phyloP scores from a whole-genome alignment of 2,113 vertebrate species.

The Cyanoramphus novaezelandiae region DNA sequence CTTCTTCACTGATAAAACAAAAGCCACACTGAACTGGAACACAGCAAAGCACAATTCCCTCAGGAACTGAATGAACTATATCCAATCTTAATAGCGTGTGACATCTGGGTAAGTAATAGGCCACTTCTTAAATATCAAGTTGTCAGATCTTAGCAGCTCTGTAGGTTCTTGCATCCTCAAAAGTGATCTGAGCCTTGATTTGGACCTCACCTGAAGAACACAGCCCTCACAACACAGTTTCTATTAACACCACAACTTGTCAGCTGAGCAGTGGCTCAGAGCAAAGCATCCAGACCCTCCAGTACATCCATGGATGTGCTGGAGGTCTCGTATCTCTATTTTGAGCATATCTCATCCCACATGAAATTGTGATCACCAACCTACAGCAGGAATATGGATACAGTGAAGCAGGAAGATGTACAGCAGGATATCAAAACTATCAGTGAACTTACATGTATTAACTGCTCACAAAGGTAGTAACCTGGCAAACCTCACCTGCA shows the following conservation, averaged over 20 bases:
- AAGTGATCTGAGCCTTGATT: background rate
- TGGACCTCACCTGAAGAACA: background rate
- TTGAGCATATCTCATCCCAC: background rate
- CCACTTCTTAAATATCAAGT: background rate
- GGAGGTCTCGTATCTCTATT: background rate
- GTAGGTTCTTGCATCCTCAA: background rate
- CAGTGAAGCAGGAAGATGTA: background rate
- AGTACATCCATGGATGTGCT: fast-evolving
- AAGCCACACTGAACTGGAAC: background rate
- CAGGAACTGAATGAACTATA: background rate
- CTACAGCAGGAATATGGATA: background rate
- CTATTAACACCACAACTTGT: background rate
- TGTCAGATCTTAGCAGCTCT: background rate
- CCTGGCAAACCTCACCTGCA: background rate
- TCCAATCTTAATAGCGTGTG: background rate
- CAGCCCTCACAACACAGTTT: background rate
- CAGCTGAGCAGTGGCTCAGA: background rate
- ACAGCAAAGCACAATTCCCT: background rate
- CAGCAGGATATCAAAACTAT: background rate
- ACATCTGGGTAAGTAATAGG: background rate
- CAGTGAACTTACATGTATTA: background rate
- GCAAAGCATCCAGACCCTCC: background rate
- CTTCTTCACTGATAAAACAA: background rate
- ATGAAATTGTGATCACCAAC: background rate
- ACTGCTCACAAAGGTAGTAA: background rate